Base-by-base conservation (phyloP, 2,888 invertebrate genomes). In the Agriopis leucophaearia region DNA sequence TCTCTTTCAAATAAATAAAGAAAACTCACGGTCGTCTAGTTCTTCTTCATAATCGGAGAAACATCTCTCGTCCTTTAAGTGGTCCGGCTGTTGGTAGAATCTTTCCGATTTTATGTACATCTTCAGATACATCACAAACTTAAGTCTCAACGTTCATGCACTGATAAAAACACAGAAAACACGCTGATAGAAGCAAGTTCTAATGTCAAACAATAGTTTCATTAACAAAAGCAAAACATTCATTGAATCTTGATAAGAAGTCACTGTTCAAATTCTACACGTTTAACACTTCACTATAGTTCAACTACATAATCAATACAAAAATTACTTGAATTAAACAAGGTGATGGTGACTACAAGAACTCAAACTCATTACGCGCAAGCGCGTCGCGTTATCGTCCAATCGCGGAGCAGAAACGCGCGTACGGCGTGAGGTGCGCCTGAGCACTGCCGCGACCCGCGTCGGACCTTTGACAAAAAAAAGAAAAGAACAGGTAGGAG, bases 41-140 rank as follows among this genome's bases (percentile, higher is more conserved):
- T 91, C 92, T 63, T 91, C 91, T n/a, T 92, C 91, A 66, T 86
- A 92, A 70, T 92, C 92, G 0, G 92, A 91, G 73, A 87, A 92
- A 67, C 87, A 90, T 68, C 83, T 86, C 59, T 89, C 91, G 58
- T 90, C 91, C 71, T 89, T 89, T 69, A 89, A 78, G n/a, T 88
- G 88, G 64, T 90, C 88, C 44, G 89, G 89, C 73, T 89, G 88
- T 77, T 89, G 91, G 73, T 91, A 92, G 67, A 93, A 93, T 78
- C 91, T 84, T 75, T 93, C 92, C 69, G 92, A 88, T 82, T 92
- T 92, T 64, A 92, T 92, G 76, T 91, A 92, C 92, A 92, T 92
- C 84, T 92, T 91, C 36, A 92, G 79, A 87, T 89, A 92, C 92
- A 93, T 91, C 80, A 83, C 89, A 47, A 64, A 45, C 40, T 54